Conservation (phyloP, 1,140 invertebrate genomes). For the Proctacanthus coquilletti region DNA sequence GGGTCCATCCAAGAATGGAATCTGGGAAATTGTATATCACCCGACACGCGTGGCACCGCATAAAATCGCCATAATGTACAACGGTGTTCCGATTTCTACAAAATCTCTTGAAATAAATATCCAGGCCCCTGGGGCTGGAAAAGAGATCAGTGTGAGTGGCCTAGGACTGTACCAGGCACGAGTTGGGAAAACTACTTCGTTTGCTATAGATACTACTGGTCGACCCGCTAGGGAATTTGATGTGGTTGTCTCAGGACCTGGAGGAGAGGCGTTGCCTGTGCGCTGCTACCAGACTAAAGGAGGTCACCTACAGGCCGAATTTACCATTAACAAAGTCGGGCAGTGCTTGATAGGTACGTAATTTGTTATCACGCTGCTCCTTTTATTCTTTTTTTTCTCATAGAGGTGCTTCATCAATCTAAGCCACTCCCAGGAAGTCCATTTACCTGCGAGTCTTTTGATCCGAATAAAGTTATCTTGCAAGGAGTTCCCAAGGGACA, state of each 20-base stretch:
- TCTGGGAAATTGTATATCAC: slow-evolving; percentile 73
- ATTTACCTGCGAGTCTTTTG: slow-evolving; percentile 89
- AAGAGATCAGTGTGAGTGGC: slow-evolving; percentile 46
- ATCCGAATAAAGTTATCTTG: slow-evolving; percentile 61
- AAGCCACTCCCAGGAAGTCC: slow-evolving; percentile 88
- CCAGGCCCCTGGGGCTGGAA: slow-evolving; percentile 41
- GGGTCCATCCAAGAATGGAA: slow-evolving; percentile 43
- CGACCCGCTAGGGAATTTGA: slow-evolving; percentile 77
- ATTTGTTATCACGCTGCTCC: no score
- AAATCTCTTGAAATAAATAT: slow-evolving; percentile 37
- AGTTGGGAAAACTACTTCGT: slow-evolving; percentile 63
- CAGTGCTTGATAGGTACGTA: slow-evolving; percentile 44
- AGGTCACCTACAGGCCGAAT: slow-evolving; percentile 82
- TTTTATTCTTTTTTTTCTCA: slow-evolving; percentile 14
- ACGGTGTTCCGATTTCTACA: slow-evolving; percentile 49
- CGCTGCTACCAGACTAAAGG: slow-evolving; percentile 92
- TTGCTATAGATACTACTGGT: slow-evolving; percentile 77
- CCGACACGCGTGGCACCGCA: slow-evolving; percentile 68
- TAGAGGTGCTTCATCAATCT: slow-evolving; percentile 79
- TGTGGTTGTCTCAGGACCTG: slow-evolving; percentile 76
- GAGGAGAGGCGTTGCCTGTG: slow-evolving; percentile 79
- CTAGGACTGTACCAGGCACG: slow-evolving; percentile 68
- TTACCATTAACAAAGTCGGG: slow-evolving; percentile 63
- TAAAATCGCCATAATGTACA: slow-evolving; percentile 62
- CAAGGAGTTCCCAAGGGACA: slow-evolving; percentile 61